phyloP scores from a whole-genome alignment of 2,113 vertebrate species.

The Condylura cristata region DNA sequence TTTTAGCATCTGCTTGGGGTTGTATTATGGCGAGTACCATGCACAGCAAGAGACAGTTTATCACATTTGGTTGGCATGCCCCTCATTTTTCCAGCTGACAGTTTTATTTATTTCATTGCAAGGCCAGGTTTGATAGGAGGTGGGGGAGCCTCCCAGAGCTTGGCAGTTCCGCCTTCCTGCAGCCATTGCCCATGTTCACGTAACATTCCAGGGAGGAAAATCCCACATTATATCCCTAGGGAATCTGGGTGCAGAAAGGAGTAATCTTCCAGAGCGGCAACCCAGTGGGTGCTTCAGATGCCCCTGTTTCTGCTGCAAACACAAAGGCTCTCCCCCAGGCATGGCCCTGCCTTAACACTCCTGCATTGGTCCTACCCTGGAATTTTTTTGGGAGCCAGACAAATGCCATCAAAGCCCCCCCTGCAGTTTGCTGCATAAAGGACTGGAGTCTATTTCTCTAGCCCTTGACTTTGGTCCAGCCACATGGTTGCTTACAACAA shows the following conservation, averaged over 20 bases:
- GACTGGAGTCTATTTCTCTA: background rate
- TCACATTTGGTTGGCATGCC: slow-evolving; percentile 50
- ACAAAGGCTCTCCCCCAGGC: background rate
- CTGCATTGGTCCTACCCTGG: background rate
- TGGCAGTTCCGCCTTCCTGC: background rate
- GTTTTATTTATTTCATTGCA: slow-evolving; percentile 52
- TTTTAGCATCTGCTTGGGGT: slow-evolving; percentile 54
- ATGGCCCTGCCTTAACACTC: background rate
- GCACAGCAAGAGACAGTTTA: slow-evolving; percentile 6
- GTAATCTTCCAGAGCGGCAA: no score
- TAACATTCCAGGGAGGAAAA: background rate
- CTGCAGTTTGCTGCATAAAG: no score
- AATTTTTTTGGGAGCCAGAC: background rate
- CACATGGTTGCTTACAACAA: background rate
- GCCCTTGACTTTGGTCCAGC: background rate
- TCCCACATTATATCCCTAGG: background rate
- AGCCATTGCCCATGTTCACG: background rate
- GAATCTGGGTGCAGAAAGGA: background rate
- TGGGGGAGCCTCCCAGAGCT: background rate
- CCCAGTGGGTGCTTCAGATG: background rate
- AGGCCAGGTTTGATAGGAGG: background rate
- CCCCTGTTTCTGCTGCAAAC: background rate
- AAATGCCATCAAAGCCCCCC: background rate
- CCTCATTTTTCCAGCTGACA: slow-evolving; percentile 38
- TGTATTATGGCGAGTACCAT: slow-evolving; percentile 41